Percentiles rank a stretch among this genome's conserved stretches.
These are phyloP conservation scores for Actinernus sp. DNA, from an alignment of 92 coral and sea anemone genomes.

Conservation along the genomic window DNA sequence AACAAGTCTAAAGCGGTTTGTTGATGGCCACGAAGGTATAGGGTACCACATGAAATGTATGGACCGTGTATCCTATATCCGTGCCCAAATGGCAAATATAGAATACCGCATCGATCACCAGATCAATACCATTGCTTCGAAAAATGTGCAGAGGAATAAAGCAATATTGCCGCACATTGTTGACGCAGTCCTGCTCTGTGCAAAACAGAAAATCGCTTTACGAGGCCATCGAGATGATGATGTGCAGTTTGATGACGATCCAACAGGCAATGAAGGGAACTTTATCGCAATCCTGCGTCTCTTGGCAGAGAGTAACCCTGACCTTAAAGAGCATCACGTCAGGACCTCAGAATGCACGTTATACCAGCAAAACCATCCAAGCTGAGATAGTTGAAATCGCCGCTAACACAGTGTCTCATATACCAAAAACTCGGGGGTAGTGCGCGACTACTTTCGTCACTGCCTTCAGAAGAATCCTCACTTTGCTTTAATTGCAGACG, in stretches of 20 bases:
- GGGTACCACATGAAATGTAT: slow-evolving; percentile 6
- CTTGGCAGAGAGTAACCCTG: slow-evolving; percentile 74
- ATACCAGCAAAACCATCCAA: slow-evolving; percentile 72
- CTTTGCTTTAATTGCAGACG: slow-evolving; percentile 68
- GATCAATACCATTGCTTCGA: slow-evolving; percentile 47
- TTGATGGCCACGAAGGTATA: no score
- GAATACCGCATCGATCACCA: slow-evolving; percentile 62
- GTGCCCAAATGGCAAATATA: slow-evolving; percentile 52
- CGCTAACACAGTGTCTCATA: no score
- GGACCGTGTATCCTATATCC: slow-evolving; percentile 22
- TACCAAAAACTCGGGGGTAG: slow-evolving; percentile 35
- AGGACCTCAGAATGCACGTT: slow-evolving; percentile 64
- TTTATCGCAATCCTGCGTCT: slow-evolving; percentile 68
- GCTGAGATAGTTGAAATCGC: slow-evolving; percentile 51
- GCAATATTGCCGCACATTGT: slow-evolving; percentile 72
- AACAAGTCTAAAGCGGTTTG: no score
- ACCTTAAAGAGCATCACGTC: slow-evolving; percentile 42
- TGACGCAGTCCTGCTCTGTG: slow-evolving; percentile 64
- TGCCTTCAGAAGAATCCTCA: slow-evolving; percentile 60
- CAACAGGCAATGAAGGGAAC: slow-evolving; percentile 62
- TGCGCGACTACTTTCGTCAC: slow-evolving; percentile 49
- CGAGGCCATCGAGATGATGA: slow-evolving; percentile 76
- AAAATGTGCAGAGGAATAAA: slow-evolving; percentile 47
- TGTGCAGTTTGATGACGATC: slow-evolving; percentile 58
- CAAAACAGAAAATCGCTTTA: slow-evolving; percentile 69